A percentile compares a stretch with the other conserved stretches of the same genome.
phyloP scores from a whole-genome alignment of 2,888 invertebrate species.

The Hydrotaea diabolus region DNA sequence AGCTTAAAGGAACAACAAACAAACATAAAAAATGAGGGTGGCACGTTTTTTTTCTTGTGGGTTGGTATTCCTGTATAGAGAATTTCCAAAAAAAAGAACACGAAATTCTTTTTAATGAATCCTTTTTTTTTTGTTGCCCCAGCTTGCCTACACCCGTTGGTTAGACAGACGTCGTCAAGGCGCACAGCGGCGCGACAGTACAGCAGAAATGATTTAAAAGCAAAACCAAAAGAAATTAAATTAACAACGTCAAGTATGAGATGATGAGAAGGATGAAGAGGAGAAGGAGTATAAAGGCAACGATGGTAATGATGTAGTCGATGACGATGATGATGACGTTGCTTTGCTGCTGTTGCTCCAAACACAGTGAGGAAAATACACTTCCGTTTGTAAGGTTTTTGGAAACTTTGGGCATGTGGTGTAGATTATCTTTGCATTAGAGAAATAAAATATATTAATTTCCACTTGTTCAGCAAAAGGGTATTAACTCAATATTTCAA shows the following conservation, averaged over 20 bases:
- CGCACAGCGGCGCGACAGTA: not conserved
- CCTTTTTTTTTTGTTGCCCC: constrained; percentile 60
- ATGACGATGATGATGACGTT: constrained; percentile 17
- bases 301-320: not conserved
- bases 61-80: constrained; percentile 50
- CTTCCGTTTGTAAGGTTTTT: not conserved
- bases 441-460: too few relatives aligned
- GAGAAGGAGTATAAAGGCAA: constrained; percentile 18
- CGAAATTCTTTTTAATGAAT: constrained; percentile 62
- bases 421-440: too few relatives aligned
- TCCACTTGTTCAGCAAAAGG: too few relatives aligned
- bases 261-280: constrained; percentile 22
- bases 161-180: constrained; percentile 33
- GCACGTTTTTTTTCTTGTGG: constrained; percentile 53
- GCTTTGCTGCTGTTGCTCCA: not conserved
- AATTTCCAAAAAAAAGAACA: constrained; percentile 17
- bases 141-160: constrained; percentile 57
- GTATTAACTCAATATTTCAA: too few relatives aligned
- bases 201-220: constrained; percentile 53
- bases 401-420: too few relatives aligned
- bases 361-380: not conserved
- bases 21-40: constrained; percentile 63
- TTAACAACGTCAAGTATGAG: constrained; percentile 59
- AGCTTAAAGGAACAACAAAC: constrained; percentile 49
- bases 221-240: constrained; percentile 66